Conservation (phyloP, 2,113 vertebrate genomes). For the Zeus faber region DNA sequence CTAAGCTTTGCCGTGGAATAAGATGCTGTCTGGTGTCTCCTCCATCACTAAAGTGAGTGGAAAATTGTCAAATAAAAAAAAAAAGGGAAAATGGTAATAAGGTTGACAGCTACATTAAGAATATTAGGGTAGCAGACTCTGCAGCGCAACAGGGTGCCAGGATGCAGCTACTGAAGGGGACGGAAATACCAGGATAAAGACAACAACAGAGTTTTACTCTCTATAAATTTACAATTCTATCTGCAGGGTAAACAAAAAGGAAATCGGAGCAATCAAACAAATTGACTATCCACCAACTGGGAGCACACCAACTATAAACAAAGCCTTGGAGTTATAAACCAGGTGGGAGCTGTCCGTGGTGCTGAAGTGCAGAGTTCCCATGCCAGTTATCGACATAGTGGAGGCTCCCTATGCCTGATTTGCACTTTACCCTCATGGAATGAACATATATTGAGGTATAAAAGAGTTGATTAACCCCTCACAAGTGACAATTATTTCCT, state of each 20-base stretch:
- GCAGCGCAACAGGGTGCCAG: no score
- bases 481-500: no score
- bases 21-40: no score
- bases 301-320: not conserved
- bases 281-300: not conserved
- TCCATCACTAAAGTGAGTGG: slow-evolving; percentile 31
- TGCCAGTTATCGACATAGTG: no score
- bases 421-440: no score
- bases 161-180: slow-evolving; percentile 20
- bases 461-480: no score
- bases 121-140: slow-evolving; percentile 36
- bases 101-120: slow-evolving; percentile 55
- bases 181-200: slow-evolving; percentile 4
- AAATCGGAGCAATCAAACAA: slow-evolving; percentile 20
- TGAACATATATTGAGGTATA: no score
- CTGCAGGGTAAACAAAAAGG: slow-evolving; percentile 24
- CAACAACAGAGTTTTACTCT: no score
- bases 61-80: no score
- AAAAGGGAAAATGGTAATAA: no score
- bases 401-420: no score
- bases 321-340: no score
- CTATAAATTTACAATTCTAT: not conserved
- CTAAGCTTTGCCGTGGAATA: slow-evolving; percentile 27
- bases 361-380: not conserved
- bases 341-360: not conserved